phyloP scores from a whole-genome alignment of 2,113 vertebrate genomes.

The Nothoprocta pentlandii region DNA sequence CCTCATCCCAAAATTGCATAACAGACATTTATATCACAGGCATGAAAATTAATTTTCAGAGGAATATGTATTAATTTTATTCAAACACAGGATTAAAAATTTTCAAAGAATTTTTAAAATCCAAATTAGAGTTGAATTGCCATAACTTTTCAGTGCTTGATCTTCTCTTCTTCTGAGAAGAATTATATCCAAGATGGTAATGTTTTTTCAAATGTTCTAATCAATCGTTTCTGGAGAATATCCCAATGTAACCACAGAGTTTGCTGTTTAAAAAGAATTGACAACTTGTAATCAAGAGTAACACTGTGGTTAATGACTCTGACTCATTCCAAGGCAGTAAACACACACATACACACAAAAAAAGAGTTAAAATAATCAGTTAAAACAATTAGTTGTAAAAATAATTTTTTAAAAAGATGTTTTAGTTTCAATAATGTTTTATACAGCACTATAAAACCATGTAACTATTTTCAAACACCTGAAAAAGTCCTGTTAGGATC shows the following conservation, averaged over 20 bases:
- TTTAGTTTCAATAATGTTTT: neutral
- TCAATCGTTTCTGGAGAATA: neutral
- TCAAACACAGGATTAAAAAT: conserved; percentile 31
- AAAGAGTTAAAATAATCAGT: neutral
- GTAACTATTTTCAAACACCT: neutral
- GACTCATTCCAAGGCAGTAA: neutral
- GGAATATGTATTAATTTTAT: neutral
- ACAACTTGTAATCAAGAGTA: neutral
- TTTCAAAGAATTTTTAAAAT: conserved; percentile 38
- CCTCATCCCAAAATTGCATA: conserved; percentile 25
- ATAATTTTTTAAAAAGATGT: neutral
- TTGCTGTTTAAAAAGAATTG: neutral
- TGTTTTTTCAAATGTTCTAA: neutral
- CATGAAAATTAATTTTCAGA: conserved; percentile 37
- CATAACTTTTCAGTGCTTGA: neutral
- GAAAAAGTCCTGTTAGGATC: neutral
- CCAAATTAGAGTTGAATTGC: conserved; percentile 18
- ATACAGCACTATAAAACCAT: neutral
- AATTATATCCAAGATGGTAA: neutral
- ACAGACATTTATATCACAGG: conserved; percentile 1
- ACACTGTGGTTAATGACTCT: neutral
- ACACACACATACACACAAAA: too few relatives aligned
- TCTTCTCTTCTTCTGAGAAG: neutral
- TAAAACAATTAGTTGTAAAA: neutral
- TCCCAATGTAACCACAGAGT: neutral